Evolutionary conservation across 2,888 invertebrate species (phyloP), one percentile per base, ranked within the genome.

Genomic region (Smittia aterrima): DNA sequence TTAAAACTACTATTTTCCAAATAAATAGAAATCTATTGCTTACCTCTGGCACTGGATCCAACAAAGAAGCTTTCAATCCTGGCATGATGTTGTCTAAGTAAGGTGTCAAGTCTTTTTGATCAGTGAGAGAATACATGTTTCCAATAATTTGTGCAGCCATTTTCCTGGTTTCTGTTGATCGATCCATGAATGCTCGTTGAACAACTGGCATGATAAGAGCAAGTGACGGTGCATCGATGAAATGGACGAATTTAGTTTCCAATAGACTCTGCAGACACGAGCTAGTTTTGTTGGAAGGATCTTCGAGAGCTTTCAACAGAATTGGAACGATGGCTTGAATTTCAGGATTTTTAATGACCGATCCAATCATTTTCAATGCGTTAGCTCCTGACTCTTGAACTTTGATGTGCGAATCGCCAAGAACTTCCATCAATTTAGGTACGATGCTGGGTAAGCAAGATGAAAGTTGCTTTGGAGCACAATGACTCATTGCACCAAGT

Each of bases 131-230:
- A 84, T 98, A 99, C 96, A 99, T 98, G 83, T 98, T 99, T 75
- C 98, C 98, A 78, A 99, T 98, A 81, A 99, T 98, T 85, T 99
- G 98, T 1, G 98, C 97, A 1, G 99, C 96, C 96, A 98, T 98
- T 85, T 98, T 96, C 78, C 99, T 87, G 0, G 97, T 98, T 85
- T 99, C 98, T 0, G 98, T 98, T 68, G 96, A 95, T 76, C 99
- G 88, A 84, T 98, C 98, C 85, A 96, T 92, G 84, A 99, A 98
- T 9, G 98, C 98, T 77, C 99, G 87, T 83, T 98, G 94, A 27
- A 99, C 96, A 1, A 99, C 98, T 0, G 99, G 99, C 98, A 99
- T 99, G 79, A 99, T 98, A 72, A 99, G 87, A 75, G 99, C 98
- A 22, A 99, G 86, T 0, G 98, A 98, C 0, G 99, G 97, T 1